These are phyloP conservation scores for Gonatopus flavifemur DNA, from an alignment of 1,140 invertebrate species.

Conservation along the genomic window DNA sequence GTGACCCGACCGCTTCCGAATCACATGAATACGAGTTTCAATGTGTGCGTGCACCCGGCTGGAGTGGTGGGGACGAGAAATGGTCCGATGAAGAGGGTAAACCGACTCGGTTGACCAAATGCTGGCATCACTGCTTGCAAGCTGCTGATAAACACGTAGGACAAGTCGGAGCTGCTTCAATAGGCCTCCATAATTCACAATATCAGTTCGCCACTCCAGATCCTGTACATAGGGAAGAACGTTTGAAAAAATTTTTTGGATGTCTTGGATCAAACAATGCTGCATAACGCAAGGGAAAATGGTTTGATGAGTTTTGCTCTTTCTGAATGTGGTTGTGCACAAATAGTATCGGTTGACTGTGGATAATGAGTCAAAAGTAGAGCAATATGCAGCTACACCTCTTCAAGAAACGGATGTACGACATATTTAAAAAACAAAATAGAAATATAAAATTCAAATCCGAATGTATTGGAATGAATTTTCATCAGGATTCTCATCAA, in stretches of 20 bases:
- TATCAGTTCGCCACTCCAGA: slow-evolving; percentile 63
- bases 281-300: slow-evolving; percentile 58
- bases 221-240: slow-evolving; percentile 69
- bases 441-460: no score
- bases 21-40: no score
- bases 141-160: slow-evolving; percentile 84
- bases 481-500: no score
- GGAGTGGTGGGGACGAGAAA: no score
- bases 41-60: no score
- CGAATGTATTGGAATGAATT: no score
- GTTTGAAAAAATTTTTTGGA: slow-evolving; percentile 69
- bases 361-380: slow-evolving; percentile 82
- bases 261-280: slow-evolving; percentile 60
- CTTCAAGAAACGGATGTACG: slow-evolving; percentile 84
- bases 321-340: slow-evolving; percentile 71
- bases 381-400: slow-evolving; percentile 71
- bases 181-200: slow-evolving; percentile 56
- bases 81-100: no score
- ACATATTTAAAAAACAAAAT: slow-evolving; percentile 80
- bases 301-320: slow-evolving; percentile 60
- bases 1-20: no score
- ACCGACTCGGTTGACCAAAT: no score
- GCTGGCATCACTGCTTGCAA: no score
- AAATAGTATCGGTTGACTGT: slow-evolving; percentile 77
- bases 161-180: slow-evolving; percentile 72